Evolutionary conservation across 2,113 vertebrate genomes (phyloP), one percentile per base, ranked within the genome.

Genomic region (Piaya cayana): DNA sequence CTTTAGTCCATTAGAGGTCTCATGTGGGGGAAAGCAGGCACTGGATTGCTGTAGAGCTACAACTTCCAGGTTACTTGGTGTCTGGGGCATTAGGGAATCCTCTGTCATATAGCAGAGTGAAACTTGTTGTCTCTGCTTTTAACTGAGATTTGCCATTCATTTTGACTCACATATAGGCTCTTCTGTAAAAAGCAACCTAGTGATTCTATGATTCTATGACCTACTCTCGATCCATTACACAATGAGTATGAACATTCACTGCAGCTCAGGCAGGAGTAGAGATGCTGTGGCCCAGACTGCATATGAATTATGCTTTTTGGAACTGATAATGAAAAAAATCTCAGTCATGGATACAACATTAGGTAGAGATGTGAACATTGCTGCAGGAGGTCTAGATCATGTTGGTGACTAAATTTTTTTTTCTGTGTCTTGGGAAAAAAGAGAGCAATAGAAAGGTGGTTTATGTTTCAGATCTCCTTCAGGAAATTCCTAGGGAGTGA

Each of bases 51-150:
- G 17, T 34, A 53, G 26, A 80, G 30, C 45, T 65, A 8, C 19
- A 21, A 34, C 30, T 80, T 52, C 63, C 55, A 62, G 64, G n/a
- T 30, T 36, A 39, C 16, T 19, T 0, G 0, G 5, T 34, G 36
- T 30, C 21, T 3, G 1, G 25, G 65, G 55, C 55, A 55, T 58
- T 16, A 53, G 29, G 64, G 64, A 70, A 68, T 49, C 5, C n/a
- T 27, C 15, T 53, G 53, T 12, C 17, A 18, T 32, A n/a, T 5
- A 62, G 30, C 36, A 42, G 16, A 32, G 11, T 37, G 39, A 74
- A 71, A 72, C 1, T 0, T 0, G 0, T 37, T 67, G 8, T 45
- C 63, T 62, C 63, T 72, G n/a, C 4, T 1, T 67, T 65, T 58
- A 32, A 55, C 60, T 42, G 23, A 21, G 22, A 32, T 62, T 83